phyloP scores from a whole-genome alignment of 2,113 vertebrate genomes.

The Paradoxurus hermaphroditus region DNA sequence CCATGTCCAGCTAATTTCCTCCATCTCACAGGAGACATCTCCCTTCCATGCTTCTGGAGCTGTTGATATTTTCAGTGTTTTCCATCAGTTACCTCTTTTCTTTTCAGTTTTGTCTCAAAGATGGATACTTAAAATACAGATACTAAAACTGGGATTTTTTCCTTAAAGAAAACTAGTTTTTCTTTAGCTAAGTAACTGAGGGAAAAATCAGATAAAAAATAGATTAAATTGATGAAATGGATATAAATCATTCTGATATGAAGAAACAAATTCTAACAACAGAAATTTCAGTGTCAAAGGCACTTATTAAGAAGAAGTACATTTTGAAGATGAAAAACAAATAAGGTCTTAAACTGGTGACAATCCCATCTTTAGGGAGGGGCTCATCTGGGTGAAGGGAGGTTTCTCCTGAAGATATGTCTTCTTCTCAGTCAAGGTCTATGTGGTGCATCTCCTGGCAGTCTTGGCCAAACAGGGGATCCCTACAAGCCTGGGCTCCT shows the following conservation, averaged over 20 bases:
- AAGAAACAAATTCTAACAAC: neutral
- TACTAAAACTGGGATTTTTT: neutral
- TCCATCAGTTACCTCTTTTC: neutral
- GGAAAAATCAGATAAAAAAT: slow-evolving; percentile 22
- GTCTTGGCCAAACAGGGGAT: neutral
- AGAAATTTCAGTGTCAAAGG: neutral
- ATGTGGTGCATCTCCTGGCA: neutral
- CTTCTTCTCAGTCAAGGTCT: neutral
- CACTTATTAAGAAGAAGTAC: neutral
- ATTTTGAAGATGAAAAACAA: neutral
- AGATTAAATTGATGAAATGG: neutral
- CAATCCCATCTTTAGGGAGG: neutral
- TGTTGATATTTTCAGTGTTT: neutral
- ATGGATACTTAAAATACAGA: neutral
- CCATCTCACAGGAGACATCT: neutral
- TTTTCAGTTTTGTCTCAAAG: neutral
- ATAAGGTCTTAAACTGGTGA: neutral
- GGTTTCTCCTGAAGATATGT: neutral
- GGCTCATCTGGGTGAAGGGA: neutral
- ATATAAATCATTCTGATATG: neutral
- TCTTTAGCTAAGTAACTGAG: slow-evolving; percentile 2
- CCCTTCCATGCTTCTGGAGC: neutral
- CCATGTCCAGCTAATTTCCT: neutral
- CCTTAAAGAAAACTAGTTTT: neutral
- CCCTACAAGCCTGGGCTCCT: neutral